A percentile compares a stretch with the other conserved stretches of the same genome.
Conservation (phyloP, 2,888 invertebrate genomes). For the Eretmocerus hayati region DNA sequence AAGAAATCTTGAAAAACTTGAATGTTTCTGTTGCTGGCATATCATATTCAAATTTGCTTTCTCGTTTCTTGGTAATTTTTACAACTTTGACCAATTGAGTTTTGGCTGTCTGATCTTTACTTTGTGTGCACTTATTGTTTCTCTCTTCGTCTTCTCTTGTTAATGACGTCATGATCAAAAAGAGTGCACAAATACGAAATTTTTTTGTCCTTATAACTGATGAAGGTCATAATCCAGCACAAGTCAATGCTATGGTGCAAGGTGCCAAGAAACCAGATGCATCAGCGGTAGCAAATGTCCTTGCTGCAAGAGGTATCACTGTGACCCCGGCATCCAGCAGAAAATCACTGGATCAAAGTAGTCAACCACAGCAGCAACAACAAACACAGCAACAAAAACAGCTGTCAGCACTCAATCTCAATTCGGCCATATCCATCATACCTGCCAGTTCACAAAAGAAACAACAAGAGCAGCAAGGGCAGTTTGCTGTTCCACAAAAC, state of each 20-base stretch:
- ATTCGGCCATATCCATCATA: slow-evolving; percentile 58
- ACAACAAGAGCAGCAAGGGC: slow-evolving; percentile 45
- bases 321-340: slow-evolving; percentile 60
- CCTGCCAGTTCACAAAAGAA: slow-evolving; percentile 47
- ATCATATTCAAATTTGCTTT: too few species aligned
- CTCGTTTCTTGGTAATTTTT: slow-evolving; percentile 2
- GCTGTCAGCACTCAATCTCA: slow-evolving; percentile 51
- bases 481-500: slow-evolving; percentile 46
- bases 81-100: slow-evolving; percentile 9
- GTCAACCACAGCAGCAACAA: slow-evolving; percentile 39
- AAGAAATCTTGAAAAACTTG: too few species aligned
- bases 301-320: slow-evolving; percentile 71
- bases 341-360: background rate
- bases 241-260: slow-evolving; percentile 33
- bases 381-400: slow-evolving; percentile 29
- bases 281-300: slow-evolving; percentile 67
- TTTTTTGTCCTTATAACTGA: slow-evolving; percentile 32
- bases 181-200: slow-evolving; percentile 27
- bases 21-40: too few species aligned
- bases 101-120: slow-evolving; percentile 3
- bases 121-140: slow-evolving; percentile 20
- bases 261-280: slow-evolving; percentile 59
- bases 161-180: slow-evolving; percentile 16
- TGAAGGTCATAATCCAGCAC: slow-evolving; percentile 43
- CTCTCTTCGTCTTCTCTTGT: slow-evolving; percentile 10